Conservation (phyloP, 2,888 invertebrate species). For the Chironomus tentans region DNA sequence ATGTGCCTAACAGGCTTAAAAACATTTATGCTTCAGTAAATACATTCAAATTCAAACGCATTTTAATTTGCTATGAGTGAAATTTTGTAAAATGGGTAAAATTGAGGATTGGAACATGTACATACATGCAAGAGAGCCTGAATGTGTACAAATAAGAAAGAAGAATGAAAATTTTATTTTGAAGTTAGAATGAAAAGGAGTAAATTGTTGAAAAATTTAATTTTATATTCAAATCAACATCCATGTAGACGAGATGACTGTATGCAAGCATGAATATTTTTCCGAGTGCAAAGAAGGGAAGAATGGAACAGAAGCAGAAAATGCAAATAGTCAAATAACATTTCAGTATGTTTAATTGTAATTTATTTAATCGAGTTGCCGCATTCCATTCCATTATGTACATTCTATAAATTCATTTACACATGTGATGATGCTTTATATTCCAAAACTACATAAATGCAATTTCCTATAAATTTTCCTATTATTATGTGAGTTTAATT, state of each 20-base stretch:
- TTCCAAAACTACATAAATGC: too few relatives aligned
- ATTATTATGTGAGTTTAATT: background rate
- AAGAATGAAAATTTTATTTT: too few relatives aligned
- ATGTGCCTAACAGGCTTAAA: background rate
- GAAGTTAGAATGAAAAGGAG: background rate
- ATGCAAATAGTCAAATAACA: background rate
- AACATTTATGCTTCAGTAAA: background rate
- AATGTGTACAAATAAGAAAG: background rate
- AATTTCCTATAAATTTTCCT: background rate
- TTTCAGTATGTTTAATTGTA: slow-evolving; percentile 3
- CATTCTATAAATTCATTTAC: background rate
- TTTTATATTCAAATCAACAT: background rate
- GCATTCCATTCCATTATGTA: slow-evolving; percentile 4
- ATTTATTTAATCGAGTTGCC: slow-evolving; percentile 8
- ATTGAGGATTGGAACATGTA: background rate
- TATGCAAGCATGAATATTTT: too few relatives aligned
- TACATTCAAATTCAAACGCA: background rate
- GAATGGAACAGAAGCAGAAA: background rate
- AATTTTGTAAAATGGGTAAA: background rate
- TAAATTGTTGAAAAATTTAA: background rate
- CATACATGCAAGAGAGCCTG: too few relatives aligned
- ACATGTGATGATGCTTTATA: background rate
- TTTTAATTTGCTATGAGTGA: background rate
- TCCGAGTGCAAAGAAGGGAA: background rate
- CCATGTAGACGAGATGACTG: background rate